phyloP scores from a whole-genome alignment of 1,140 invertebrate genomes.

The Eumaeus atala region DNA sequence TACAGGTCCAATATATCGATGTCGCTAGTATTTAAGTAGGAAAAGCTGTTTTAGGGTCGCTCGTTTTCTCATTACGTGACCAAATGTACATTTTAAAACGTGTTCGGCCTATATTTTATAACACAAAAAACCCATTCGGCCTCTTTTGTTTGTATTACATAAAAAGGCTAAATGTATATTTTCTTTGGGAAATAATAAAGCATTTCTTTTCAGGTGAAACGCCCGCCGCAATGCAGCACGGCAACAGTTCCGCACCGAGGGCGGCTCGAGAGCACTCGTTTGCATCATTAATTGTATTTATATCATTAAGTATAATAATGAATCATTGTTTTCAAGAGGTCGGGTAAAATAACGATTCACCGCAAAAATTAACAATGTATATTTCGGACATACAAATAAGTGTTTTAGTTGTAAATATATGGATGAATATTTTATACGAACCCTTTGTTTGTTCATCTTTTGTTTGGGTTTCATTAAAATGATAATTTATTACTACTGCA shows the following conservation, averaged over 20 bases:
- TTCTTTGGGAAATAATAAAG: background rate
- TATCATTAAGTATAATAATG: slow-evolving; percentile 17
- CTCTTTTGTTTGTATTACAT: too few relatives aligned
- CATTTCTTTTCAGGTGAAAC: slow-evolving; percentile 74
- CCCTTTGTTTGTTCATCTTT: background rate
- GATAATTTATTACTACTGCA: background rate
- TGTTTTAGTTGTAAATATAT: slow-evolving; percentile 9
- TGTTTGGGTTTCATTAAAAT: background rate
- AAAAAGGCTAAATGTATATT: too few relatives aligned
- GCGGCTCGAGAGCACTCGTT: slow-evolving; percentile 13
- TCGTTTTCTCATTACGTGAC: slow-evolving; percentile 9
- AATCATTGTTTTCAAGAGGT: slow-evolving; percentile 25
- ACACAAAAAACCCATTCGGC: too few relatives aligned
- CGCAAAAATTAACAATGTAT: background rate
- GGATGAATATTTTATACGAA: background rate
- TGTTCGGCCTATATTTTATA: too few relatives aligned
- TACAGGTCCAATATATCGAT: background rate
- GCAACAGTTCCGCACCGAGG: slow-evolving; percentile 69
- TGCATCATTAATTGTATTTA: slow-evolving; percentile 17
- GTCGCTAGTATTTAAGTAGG: background rate
- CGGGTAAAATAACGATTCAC: slow-evolving; percentile 31
- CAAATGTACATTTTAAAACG: background rate
- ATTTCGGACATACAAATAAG: background rate
- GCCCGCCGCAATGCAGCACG: slow-evolving; percentile 80
- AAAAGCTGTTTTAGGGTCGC: slow-evolving; percentile 3